Conservation (phyloP, 2,888 invertebrate genomes). For the Pachycephus smyrnensis region DNA sequence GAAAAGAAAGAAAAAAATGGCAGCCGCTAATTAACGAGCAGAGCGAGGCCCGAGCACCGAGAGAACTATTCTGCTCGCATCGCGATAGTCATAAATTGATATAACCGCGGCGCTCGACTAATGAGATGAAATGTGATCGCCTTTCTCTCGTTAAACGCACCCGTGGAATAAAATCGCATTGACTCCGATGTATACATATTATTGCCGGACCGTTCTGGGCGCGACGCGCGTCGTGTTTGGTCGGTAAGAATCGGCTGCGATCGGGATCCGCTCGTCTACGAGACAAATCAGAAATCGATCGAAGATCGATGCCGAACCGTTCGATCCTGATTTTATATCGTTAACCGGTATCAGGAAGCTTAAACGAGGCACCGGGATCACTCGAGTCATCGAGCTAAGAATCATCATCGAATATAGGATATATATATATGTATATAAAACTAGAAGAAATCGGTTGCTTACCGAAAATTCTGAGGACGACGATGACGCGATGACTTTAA, state of each 20-base stretch:
- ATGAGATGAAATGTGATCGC: constrained; percentile 65
- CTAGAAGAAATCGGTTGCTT: not conserved
- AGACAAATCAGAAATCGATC: not conserved
- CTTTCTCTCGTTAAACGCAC: constrained; percentile 63
- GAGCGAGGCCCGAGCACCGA: constrained; percentile 28
- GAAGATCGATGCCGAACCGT: too few relatives aligned
- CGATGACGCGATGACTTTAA: not conserved
- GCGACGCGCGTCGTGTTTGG: not conserved
- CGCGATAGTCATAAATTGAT: constrained; percentile 59
- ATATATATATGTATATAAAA: not conserved
- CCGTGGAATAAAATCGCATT: constrained; percentile 50
- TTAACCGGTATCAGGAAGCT: not conserved
- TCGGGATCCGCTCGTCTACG: not conserved
- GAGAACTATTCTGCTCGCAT: constrained; percentile 40
- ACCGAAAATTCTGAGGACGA: not conserved
- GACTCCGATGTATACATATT: not conserved
- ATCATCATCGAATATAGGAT: not conserved
- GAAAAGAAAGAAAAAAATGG: constrained; percentile 28
- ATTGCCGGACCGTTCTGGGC: not conserved
- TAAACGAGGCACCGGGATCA: not conserved
- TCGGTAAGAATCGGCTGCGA: not conserved
- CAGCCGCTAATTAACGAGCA: constrained; percentile 47
- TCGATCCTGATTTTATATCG: too few relatives aligned
- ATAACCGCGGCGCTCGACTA: constrained; percentile 54
- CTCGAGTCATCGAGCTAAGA: not conserved